A percentile compares a stretch with the other conserved stretches of the same genome.
Evolutionary conservation across 1,140 invertebrate species (phyloP).

Genomic region (Venturia canescens): DNA sequence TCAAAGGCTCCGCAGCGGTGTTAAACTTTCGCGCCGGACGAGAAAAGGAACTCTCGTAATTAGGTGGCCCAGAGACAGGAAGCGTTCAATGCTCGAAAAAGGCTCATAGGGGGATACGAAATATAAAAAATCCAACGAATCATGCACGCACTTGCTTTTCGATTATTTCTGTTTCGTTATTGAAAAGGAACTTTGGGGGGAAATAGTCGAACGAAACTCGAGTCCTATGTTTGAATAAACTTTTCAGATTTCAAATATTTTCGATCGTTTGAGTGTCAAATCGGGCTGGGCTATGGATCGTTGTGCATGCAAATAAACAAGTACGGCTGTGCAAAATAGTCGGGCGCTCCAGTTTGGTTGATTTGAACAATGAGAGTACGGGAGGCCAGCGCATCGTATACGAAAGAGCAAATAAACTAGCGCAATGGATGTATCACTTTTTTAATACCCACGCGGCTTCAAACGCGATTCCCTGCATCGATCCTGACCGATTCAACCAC

Average conservation of each 20-base stretch:
- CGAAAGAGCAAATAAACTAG: not conserved
- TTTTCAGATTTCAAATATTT: conserved; percentile 14
- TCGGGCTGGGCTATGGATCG: not conserved
- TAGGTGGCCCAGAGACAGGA: no score
- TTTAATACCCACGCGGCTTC: not conserved
- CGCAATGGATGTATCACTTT: not conserved
- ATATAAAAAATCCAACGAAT: no score
- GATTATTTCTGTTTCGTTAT: no score
- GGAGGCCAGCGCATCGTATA: not conserved
- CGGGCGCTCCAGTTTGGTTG: not conserved
- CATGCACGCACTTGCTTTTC: no score
- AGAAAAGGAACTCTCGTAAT: no score
- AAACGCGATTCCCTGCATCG: no score
- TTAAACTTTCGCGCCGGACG: no score
- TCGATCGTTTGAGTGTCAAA: not conserved
- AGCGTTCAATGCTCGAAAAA: no score
- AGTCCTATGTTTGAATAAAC: not conserved
- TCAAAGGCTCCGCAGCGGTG: no score
- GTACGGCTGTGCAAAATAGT: not conserved
- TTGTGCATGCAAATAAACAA: not conserved
- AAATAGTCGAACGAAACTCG: not conserved
- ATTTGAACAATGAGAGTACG: not conserved
- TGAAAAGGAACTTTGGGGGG: no score
- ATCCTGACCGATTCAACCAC: not conserved
- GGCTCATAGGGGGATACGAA: no score